Percentiles rank a stretch among this genome's conserved stretches.
phyloP scores from a whole-genome alignment of 2,888 invertebrate genomes.

The Mesodorylaimus sp. region DNA sequence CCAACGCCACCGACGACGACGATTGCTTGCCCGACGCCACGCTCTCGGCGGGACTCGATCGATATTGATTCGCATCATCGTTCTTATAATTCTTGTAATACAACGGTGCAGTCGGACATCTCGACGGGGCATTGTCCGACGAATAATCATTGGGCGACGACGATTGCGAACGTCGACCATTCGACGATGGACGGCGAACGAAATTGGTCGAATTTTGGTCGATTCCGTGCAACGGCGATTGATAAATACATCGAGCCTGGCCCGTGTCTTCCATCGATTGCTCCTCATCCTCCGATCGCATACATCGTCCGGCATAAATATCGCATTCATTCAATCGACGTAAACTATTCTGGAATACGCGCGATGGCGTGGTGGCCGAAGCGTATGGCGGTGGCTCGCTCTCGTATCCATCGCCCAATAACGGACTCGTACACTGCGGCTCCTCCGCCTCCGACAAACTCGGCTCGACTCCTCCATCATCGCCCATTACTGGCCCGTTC shows the following conservation, averaged over 20 bases:
- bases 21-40: constrained; percentile 11
- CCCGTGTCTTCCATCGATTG: too few species aligned
- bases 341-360: constrained; percentile 6
- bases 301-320: too few species aligned
- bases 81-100: neutral
- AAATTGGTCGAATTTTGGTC: too few species aligned
- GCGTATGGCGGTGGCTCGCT: constrained; percentile 3
- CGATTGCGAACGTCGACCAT: too few species aligned
- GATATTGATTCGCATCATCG: neutral
- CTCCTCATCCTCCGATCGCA: too few species aligned
- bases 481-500: constrained; percentile 7
- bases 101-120: neutral
- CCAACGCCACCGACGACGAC: neutral
- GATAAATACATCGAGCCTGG: too few species aligned
- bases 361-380: too few species aligned
- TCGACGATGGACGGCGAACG: too few species aligned
- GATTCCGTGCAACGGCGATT: too few species aligned
- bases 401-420: constrained; percentile 7
- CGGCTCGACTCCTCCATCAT: too few species aligned
- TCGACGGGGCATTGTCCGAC: neutral
- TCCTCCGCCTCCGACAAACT: neutral
- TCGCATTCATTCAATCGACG: constrained; percentile 5
- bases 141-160: too few species aligned
- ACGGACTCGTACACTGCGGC: too few species aligned
- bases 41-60: constrained; percentile 13